These are phyloP conservation scores for Sesamia inferens DNA, from an alignment of 2,888 invertebrate genomes.

Conservation along the genomic window DNA sequence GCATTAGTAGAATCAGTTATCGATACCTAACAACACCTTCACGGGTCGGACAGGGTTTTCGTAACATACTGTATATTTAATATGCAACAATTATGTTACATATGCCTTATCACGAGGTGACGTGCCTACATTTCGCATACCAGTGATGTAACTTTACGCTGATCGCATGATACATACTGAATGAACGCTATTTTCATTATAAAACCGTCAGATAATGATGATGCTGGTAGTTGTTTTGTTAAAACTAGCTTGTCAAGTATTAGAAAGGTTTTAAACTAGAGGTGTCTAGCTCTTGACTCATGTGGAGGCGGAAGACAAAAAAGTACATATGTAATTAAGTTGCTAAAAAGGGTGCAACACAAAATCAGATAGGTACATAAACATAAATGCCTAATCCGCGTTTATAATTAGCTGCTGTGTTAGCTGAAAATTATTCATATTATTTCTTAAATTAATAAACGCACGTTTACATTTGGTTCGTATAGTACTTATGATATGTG, in stretches of 20 bases:
- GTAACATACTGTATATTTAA: too few relatives aligned
- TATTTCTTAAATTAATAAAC: background rate
- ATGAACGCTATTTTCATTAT: constrained; percentile 69
- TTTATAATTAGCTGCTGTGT: background rate
- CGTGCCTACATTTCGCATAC: constrained; percentile 68
- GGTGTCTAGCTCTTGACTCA: background rate
- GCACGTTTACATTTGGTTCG: constrained; percentile 13
- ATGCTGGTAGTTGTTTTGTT: constrained; percentile 9
- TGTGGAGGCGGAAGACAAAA: background rate
- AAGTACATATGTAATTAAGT: background rate
- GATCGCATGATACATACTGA: constrained; percentile 69
- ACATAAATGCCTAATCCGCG: background rate
- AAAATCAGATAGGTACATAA: background rate
- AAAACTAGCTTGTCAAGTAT: background rate
- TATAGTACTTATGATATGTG: constrained; percentile 14
- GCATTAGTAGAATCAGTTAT: too few relatives aligned
- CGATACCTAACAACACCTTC: too few relatives aligned
- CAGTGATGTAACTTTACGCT: constrained; percentile 79
- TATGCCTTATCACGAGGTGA: constrained; percentile 75
- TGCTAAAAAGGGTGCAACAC: background rate
- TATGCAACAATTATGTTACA: constrained; percentile 70
- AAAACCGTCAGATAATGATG: constrained; percentile 52
- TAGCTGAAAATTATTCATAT: constrained; percentile 26
- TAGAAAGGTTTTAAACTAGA: background rate
- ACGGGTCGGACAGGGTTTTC: too few relatives aligned